Base-by-base conservation (phyloP, 1,140 invertebrate species). In the Sipha flava region DNA sequence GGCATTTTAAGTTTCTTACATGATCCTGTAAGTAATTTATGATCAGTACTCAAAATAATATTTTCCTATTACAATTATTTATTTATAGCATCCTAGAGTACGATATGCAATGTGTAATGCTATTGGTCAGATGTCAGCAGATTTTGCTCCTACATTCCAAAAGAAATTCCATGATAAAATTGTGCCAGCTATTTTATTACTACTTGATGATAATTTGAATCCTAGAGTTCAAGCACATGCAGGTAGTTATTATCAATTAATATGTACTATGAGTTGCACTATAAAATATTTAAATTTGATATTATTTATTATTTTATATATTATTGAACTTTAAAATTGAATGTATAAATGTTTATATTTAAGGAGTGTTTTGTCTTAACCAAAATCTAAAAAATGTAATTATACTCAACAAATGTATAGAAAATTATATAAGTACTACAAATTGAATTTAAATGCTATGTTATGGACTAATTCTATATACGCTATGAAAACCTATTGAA, bases 111-210 rank as follows among this genome's bases (percentile, higher is more conserved):
- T 95, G 62, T 99, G 98, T 85, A 99, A 99, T 88, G 96, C 97
- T n/a, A 90, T 99, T 49, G 98, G 98, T 18, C 98, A 99, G 87
- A 97, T 99, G 95, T 95, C 96, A 1, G 96, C 96, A 16, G 98
- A 99, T 86, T 99, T 99, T 89, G 95, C 95, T 6, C 96, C 96
- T 5, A 88, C 89, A 10, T 97, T 99, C 84, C 95, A 99, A 86
- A 98, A 98, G 87, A 98, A 98, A 87, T 99, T 97, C 86, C 97
- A 99, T 84, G 91, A 92, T 77, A 93, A 93, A 87, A 93, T 99
- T 66, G 92, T 99, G 45, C 95, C 95, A 49, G 95, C 93, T 16
- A 87, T 99, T 34, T 85, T 99, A 6, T 89, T 91, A 86, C 89
- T 98, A 43, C 88, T 99, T 81, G 95, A 96, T 83, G 95, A 99